Evolutionary conservation across 2,113 vertebrate genomes (phyloP).

Genomic region (Xenopus tropicalis): DNA sequence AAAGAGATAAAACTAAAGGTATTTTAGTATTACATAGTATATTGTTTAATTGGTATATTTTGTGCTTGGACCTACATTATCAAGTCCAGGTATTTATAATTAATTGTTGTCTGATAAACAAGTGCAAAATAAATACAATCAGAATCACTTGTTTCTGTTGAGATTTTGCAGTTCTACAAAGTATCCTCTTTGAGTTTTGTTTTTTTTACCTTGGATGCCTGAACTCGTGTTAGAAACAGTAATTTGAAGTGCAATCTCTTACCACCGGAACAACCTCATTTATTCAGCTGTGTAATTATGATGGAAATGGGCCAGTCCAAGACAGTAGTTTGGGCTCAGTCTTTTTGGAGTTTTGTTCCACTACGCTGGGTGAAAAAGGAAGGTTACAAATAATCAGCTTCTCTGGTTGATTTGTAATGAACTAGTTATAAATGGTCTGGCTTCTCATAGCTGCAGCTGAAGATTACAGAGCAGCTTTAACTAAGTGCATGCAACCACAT

Average conservation of each 20-base stretch:
- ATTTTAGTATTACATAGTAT: no score
- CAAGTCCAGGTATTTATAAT: no score
- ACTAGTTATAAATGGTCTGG: slow-evolving; percentile 72
- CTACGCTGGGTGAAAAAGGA: slow-evolving; percentile 53
- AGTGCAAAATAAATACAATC: no score
- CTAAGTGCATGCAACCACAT: slow-evolving; percentile 71
- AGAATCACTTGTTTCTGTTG: no score
- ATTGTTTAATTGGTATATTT: no score
- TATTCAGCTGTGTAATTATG: slow-evolving; percentile 87
- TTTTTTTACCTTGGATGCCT: not conserved
- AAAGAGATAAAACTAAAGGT: no score
- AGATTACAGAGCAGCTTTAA: slow-evolving; percentile 63
- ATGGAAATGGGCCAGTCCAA: slow-evolving; percentile 81
- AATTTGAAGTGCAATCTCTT: slow-evolving; percentile 70
- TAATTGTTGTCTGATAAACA: no score
- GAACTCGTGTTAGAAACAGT: slow-evolving; percentile 61
- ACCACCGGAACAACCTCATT: slow-evolving; percentile 66
- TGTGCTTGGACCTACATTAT: no score
- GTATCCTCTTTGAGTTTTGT: no score
- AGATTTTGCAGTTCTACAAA: no score
- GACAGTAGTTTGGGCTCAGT: slow-evolving; percentile 64
- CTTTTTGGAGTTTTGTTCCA: slow-evolving; percentile 66
- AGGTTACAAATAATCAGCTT: slow-evolving; percentile 69
- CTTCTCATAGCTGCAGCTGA: slow-evolving; percentile 53
- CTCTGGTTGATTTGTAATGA: slow-evolving; percentile 78